These are phyloP conservation scores for Fulmarus glacialis DNA, from an alignment of 2,113 vertebrate species.

Conservation along the genomic window DNA sequence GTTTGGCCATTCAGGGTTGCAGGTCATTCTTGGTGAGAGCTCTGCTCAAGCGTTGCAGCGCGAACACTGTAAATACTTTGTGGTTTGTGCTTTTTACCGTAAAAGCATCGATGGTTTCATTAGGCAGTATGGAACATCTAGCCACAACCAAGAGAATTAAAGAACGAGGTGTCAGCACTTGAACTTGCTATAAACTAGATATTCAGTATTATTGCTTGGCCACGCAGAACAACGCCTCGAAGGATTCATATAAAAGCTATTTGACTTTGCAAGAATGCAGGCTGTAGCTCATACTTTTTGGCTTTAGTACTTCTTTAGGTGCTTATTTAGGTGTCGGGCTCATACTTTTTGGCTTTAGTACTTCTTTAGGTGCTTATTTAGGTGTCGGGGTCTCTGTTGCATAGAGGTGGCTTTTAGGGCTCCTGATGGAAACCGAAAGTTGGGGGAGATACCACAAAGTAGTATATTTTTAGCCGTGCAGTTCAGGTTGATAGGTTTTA, in stretches of 20 bases:
- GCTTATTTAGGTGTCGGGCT: background rate
- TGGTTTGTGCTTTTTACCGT: background rate
- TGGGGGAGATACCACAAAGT: fast-evolving
- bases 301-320: background rate
- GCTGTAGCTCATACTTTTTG: background rate
- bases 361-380: background rate
- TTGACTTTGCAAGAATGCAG: background rate
- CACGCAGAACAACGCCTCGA: fast-evolving
- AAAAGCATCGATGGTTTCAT: background rate
- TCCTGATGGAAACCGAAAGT: background rate
- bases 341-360: background rate
- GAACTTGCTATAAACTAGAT: background rate
- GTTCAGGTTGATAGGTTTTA: background rate
- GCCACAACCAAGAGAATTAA: background rate
- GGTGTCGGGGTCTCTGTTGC: background rate
- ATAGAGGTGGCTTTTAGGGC: background rate
- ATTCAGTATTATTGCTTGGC: background rate
- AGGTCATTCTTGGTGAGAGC: background rate
- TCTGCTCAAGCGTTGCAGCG: background rate
- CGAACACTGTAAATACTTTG: fast-evolving
- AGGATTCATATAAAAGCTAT: background rate
- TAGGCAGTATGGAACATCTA: background rate
- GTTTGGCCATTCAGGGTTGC: background rate
- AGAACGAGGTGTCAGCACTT: background rate
- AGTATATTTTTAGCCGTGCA: background rate